Base-by-base conservation (phyloP, 2,888 invertebrate genomes). In the Smittia aterrima region DNA sequence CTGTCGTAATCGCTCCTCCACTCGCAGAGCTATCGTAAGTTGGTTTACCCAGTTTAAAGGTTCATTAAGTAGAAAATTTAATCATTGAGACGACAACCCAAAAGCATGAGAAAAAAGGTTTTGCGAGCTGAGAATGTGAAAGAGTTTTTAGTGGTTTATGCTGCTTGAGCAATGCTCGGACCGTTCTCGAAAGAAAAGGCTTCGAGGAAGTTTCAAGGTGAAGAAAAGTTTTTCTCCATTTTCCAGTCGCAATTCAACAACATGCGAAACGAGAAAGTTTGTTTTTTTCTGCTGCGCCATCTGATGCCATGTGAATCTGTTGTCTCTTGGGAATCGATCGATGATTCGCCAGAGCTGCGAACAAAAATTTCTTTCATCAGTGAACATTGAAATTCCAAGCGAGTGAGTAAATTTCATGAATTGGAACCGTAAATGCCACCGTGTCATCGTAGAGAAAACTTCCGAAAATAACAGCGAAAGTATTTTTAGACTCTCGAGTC, bases 41-140 rank as follows among this genome's bases (percentile, higher is more conserved):
- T 6, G 32, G 32, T 32, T 32, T 32, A 6, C 32, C 32, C 32
- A 32, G 32, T 32, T 32, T 32, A 32, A 32, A 32, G 32, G 32
- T 32, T 58, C 58, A 58, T 58, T 58, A 58, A 58, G 58, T 58
- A 58, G 58, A 58, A 22, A 58, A 58, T 58, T 7, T 58, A 58
- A 58, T 58, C 58, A 58, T 22, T 58, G 58, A 13, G 58, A 58
- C 4, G 3, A 13, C 3, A 4, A 7, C 47, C 13, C 9, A 6
- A 22, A n/a, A 58, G 7, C 9, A 58, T 7, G 58, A 22, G 58
- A 22, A 58, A 47, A 4, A 58, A 58, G n/a, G 22, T 11, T 47
- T 47, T 2, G 11, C 47, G 47, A 47, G 58, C 18, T 22, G 58
- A 7, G 18, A 13, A 13, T 58, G 58, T 58, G 58, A 18, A 22